Evolutionary conservation across 2,113 vertebrate species (phyloP).

Genomic region (Gallinago paraguaiae): DNA sequence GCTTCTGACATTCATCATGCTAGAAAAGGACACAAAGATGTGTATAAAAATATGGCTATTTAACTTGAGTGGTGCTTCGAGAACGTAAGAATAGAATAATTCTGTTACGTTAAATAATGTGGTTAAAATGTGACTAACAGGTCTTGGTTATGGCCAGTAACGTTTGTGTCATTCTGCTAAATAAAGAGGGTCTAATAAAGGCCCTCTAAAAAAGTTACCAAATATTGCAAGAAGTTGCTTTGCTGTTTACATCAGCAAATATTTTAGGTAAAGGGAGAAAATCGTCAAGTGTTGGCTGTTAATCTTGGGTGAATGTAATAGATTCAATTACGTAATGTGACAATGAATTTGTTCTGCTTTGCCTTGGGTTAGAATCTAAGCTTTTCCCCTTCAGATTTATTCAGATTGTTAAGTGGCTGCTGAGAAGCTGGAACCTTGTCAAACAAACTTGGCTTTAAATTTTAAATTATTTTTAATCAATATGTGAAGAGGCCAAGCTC

Average conservation of each 20-base stretch:
- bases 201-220: background rate
- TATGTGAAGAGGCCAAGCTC: constrained; percentile 19
- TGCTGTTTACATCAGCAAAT: constrained; percentile 4
- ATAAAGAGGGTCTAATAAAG: background rate
- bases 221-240: background rate
- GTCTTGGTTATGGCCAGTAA: background rate
- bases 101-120: background rate
- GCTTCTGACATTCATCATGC: constrained; percentile 10
- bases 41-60: constrained; percentile 10
- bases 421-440: constrained; percentile 24
- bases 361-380: constrained; percentile 33
- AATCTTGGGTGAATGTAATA: background rate
- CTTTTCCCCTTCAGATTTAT: background rate
- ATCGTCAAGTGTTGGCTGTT: background rate
- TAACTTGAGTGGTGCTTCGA: background rate
- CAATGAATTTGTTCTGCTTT: background rate
- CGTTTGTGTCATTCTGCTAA: background rate
- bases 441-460: constrained; percentile 27
- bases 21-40: background rate
- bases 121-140: background rate
- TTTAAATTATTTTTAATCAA: constrained; percentile 60
- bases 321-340: constrained; percentile 34
- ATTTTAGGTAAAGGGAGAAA: constrained; percentile 5
- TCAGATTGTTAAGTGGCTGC: constrained; percentile 15
- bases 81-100: background rate